Evolutionary conservation across 2,113 vertebrate species (phyloP).

Genomic region (Stegostoma tigrinum): DNA sequence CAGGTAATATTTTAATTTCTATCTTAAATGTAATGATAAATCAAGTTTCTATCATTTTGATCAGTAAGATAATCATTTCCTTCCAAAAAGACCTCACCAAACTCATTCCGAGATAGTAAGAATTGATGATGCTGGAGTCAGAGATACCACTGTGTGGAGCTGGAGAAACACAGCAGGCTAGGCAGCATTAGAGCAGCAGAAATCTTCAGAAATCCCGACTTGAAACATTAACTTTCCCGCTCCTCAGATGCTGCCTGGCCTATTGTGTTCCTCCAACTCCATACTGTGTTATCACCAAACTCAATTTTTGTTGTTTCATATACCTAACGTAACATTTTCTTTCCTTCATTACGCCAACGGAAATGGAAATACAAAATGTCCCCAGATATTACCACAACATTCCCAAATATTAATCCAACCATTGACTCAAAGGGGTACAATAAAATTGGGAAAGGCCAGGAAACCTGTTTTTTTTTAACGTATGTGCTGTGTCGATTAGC

Average conservation of each 20-base stretch:
- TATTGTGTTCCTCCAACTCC: too few relatives aligned
- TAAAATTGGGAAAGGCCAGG: neutral
- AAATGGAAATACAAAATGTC: neutral
- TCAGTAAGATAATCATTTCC: neutral
- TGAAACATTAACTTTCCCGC: too few relatives aligned
- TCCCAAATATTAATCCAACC: neutral
- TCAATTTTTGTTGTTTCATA: neutral
- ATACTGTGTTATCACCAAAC: neutral
- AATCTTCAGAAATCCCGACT: too few relatives aligned
- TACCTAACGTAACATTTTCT: neutral
- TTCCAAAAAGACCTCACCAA: neutral
- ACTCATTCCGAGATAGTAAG: neutral
- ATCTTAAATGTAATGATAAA: neutral
- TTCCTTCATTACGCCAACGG: neutral
- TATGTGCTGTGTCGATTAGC: neutral
- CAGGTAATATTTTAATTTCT: neutral
- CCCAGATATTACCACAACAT: neutral
- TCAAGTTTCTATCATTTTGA: neutral
- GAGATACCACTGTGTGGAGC: too few relatives aligned
- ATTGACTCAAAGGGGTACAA: neutral
- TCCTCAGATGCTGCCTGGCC: too few relatives aligned
- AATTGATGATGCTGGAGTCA: too few relatives aligned
- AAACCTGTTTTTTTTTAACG: neutral
- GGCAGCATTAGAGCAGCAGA: too few relatives aligned
- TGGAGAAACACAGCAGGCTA: too few relatives aligned